Evolutionary conservation across 2,113 vertebrate genomes (phyloP).

Genomic region (Crocuta crocuta): DNA sequence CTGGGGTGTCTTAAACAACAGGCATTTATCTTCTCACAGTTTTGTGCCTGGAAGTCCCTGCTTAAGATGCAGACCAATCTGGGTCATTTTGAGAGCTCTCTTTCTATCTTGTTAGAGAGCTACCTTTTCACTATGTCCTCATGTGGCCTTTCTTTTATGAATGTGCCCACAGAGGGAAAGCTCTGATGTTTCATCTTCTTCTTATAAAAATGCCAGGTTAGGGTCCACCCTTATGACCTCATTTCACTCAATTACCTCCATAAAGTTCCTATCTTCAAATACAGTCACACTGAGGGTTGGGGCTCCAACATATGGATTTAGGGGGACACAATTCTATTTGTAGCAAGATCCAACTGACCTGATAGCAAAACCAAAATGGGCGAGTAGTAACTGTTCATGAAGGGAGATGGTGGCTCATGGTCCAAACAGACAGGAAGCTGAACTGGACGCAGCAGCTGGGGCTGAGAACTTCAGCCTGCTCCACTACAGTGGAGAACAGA

Average conservation of each 20-base stretch:
- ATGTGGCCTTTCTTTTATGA: not conserved
- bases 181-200: not conserved
- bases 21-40: not conserved
- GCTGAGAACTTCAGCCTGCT: fast-evolving
- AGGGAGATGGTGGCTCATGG: not conserved
- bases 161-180: not conserved
- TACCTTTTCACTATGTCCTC: not conserved
- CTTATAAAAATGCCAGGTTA: not conserved
- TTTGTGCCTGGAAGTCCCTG: not conserved
- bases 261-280: not conserved
- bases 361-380: not conserved
- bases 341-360: not conserved
- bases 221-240: not conserved
- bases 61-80: too few species aligned
- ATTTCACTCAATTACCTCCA: not conserved
- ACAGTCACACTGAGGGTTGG: not conserved
- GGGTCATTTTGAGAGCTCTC: not conserved
- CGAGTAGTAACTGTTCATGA: not conserved
- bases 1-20: not conserved
- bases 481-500: not conserved
- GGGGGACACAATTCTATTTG: not conserved
- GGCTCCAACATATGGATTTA: not conserved
- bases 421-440: not conserved
- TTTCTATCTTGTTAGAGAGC: not conserved
- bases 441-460: not conserved